These are phyloP conservation scores for Zaprionus tsacasi DNA, from an alignment of 1,140 invertebrate species.

Conservation along the genomic window DNA sequence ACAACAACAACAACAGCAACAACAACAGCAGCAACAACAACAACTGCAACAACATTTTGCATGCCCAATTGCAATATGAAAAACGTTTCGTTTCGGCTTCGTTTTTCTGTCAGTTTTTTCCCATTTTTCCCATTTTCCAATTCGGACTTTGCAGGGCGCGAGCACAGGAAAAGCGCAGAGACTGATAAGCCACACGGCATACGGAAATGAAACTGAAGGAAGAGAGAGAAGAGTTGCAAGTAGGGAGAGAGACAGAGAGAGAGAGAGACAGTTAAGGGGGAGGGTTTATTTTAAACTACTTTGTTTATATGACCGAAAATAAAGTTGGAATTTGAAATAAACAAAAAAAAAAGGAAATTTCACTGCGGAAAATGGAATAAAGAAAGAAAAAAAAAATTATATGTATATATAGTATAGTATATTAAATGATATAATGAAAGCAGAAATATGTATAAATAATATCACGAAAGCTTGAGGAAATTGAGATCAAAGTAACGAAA, in stretches of 20 bases:
- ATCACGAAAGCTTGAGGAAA: neutral
- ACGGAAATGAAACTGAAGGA: conserved; percentile 30
- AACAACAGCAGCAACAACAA: neutral
- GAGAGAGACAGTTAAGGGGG: neutral
- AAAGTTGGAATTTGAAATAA: neutral
- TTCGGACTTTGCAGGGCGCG: conserved; percentile 32
- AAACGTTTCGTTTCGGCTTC: conserved; percentile 27
- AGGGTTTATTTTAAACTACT: conserved; percentile 1
- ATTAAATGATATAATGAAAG: neutral
- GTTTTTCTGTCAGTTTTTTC: conserved; percentile 1
- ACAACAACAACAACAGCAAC: neutral
- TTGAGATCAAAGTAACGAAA: neutral
- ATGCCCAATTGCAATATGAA: conserved; percentile 51
- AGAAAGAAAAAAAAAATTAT: neutral
- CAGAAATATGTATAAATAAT: neutral
- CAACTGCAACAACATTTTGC: conserved; percentile 30
- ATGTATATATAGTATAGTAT: neutral
- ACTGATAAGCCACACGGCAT: conserved; percentile 49
- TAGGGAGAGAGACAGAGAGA: neutral
- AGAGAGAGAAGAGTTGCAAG: neutral
- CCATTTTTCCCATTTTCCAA: neutral
- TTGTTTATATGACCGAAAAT: neutral
- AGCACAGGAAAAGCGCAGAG: conserved; percentile 13
- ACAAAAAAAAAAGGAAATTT: neutral
- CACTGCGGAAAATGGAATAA: neutral